These are phyloP conservation scores for Sylvilagus bachmani DNA, from an alignment of 2,113 vertebrate genomes.

Conservation along the genomic window DNA sequence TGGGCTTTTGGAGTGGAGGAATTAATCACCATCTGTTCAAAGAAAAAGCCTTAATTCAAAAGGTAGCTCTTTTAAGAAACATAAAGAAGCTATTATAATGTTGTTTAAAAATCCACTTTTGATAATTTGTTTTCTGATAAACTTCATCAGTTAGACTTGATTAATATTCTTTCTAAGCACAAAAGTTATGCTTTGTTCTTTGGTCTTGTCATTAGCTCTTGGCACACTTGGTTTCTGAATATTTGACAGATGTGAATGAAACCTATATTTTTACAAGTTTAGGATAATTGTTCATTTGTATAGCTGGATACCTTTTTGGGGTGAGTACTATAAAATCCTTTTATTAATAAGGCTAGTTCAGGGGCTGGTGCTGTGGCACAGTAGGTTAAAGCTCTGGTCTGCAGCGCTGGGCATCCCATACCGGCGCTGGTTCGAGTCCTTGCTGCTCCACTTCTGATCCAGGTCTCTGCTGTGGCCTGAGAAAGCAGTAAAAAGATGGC, in stretches of 20 bases:
- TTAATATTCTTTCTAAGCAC: not conserved
- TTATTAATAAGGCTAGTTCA: not conserved
- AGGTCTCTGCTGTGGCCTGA: too few relatives aligned
- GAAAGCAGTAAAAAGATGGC: too few relatives aligned
- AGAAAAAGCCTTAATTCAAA: slow-evolving; percentile 31
- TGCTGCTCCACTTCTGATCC: too few relatives aligned
- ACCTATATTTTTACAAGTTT: slow-evolving; percentile 32
- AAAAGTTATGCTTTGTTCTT: slow-evolving; percentile 7
- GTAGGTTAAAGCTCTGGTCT: too few relatives aligned
- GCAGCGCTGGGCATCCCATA: too few relatives aligned
- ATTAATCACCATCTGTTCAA: slow-evolving; percentile 41
- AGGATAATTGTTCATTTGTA: not conserved
- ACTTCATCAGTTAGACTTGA: slow-evolving; percentile 27
- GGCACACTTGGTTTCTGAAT: not conserved
- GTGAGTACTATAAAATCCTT: not conserved
- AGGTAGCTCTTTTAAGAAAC: slow-evolving; percentile 1
- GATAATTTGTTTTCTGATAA: slow-evolving; percentile 41
- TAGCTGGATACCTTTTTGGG: not conserved
- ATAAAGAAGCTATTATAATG: slow-evolving; percentile 45
- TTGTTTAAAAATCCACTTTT: slow-evolving; percentile 41
- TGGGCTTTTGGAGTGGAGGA: slow-evolving; percentile 54
- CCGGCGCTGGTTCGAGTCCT: too few relatives aligned
- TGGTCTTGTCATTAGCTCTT: slow-evolving; percentile 54
- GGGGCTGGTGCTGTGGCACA: not conserved
- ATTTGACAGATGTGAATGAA: slow-evolving; percentile 4